Conservation (phyloP, 1,140 invertebrate species). For the Parapsyche elsis region DNA sequence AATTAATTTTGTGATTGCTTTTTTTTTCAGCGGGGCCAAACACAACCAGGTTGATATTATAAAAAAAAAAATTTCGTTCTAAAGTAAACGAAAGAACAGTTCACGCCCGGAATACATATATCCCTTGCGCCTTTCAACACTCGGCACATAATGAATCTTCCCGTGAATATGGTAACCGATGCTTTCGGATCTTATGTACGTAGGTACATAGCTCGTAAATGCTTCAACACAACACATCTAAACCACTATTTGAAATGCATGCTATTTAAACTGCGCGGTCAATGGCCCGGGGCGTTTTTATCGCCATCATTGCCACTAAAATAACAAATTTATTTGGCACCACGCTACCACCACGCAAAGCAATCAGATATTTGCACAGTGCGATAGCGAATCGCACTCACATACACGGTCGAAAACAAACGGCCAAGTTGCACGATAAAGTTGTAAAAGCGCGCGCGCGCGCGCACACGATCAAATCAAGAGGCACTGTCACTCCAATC, state of each 20-base stretch:
- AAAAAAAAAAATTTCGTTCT: no score
- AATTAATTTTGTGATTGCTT: no score
- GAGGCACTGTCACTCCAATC: neutral
- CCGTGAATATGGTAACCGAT: no score
- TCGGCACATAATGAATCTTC: no score
- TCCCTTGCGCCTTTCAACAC: no score
- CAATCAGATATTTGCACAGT: neutral
- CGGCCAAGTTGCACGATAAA: neutral
- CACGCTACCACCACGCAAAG: constrained; percentile 1
- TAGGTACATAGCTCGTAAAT: no score
- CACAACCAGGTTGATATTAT: no score
- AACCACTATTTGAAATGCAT: constrained; percentile 16
- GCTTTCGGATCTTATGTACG: no score
- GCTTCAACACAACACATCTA: no score
- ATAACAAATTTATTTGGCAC: constrained; percentile 28
- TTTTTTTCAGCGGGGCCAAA: no score
- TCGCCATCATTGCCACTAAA: constrained; percentile 22
- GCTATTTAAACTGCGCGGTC: constrained; percentile 28
- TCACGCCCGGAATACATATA: no score
- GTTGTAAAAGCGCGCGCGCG: neutral
- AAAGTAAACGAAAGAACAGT: no score
- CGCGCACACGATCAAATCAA: neutral
- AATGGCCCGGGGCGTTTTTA: constrained; percentile 5
- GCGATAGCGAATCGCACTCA: neutral
- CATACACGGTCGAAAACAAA: neutral